Evolutionary conservation across 2,888 invertebrate genomes (phyloP).

Genomic region (Mesoligia furuncula): DNA sequence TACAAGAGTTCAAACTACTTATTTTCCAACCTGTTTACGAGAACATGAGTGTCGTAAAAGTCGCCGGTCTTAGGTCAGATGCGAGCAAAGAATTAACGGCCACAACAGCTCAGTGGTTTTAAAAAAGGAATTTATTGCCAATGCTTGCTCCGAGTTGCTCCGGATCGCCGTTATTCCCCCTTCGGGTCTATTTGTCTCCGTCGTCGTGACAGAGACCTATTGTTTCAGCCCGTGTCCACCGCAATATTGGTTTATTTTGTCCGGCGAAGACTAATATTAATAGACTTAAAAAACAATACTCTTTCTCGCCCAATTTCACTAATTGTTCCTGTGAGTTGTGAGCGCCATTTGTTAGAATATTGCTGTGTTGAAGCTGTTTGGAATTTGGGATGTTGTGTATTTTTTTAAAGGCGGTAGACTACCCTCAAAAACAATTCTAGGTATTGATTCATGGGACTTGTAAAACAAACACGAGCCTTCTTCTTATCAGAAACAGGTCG

Average conservation of each 20-base stretch:
- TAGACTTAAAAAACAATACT: constrained; percentile 75
- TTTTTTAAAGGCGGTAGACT: neutral
- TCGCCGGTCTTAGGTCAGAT: constrained; percentile 33
- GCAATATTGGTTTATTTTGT: constrained; percentile 83
- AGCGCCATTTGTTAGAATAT: constrained; percentile 60
- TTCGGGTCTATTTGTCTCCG: constrained; percentile 83
- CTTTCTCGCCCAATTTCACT: constrained; percentile 70
- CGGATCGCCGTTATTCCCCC: constrained; percentile 62
- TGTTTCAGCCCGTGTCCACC: constrained; percentile 81
- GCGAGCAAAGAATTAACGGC: constrained; percentile 51
- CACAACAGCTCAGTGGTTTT: constrained; percentile 59
- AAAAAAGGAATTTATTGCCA: constrained; percentile 72
- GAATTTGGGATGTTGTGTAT: constrained; percentile 17
- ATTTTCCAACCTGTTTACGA: constrained; percentile 26
- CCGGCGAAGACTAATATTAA: constrained; percentile 75
- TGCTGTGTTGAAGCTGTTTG: constrained; percentile 29
- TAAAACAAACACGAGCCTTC: neutral
- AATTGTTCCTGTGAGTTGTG: constrained; percentile 64
- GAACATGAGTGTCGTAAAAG: constrained; percentile 53
- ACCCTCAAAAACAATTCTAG: neutral
- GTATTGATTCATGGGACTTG: neutral
- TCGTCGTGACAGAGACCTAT: constrained; percentile 84
- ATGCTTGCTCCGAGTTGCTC: constrained; percentile 48
- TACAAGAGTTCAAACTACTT: constrained; percentile 44
- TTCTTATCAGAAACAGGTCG: neutral